A percentile compares a stretch with the other conserved stretches of the same genome.
Evolutionary conservation across 1,140 invertebrate species (phyloP).

Genomic region (Drosophila repletoides): DNA sequence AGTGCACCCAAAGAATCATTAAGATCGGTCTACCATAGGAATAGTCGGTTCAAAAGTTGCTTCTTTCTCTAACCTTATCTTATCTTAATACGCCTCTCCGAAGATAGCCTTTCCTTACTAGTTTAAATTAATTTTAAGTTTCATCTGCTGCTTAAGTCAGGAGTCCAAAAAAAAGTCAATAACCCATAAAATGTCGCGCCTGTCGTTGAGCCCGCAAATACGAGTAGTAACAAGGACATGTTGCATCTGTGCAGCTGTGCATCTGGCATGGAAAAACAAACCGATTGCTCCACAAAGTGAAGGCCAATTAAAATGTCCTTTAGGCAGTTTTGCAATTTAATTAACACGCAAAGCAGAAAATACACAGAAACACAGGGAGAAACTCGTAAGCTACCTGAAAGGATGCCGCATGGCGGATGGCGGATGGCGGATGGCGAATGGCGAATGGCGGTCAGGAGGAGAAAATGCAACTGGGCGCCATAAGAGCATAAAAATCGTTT

Average conservation of each 20-base stretch:
- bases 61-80: no score
- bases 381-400: neutral
- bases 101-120: no score
- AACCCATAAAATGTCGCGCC: neutral
- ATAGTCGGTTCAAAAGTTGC: no score
- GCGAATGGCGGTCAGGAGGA: neutral
- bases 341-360: slow-evolving; percentile 60
- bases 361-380: neutral
- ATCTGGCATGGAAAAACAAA: neutral
- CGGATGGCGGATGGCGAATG: slow-evolving; percentile 19
- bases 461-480: slow-evolving; percentile 39
- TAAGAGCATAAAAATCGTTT: slow-evolving; percentile 63
- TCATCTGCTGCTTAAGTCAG: no score
- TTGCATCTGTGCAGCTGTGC: no score
- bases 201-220: neutral
- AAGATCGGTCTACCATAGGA: no score
- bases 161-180: no score
- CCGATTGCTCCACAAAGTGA: slow-evolving; percentile 53
- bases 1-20: no score
- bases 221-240: neutral
- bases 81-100: no score
- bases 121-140: no score
- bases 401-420: no score
- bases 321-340: slow-evolving; percentile 73
- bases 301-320: slow-evolving; percentile 77